Evolutionary conservation across 2,888 invertebrate genomes (phyloP).

Genomic region (Clivina fossor): DNA sequence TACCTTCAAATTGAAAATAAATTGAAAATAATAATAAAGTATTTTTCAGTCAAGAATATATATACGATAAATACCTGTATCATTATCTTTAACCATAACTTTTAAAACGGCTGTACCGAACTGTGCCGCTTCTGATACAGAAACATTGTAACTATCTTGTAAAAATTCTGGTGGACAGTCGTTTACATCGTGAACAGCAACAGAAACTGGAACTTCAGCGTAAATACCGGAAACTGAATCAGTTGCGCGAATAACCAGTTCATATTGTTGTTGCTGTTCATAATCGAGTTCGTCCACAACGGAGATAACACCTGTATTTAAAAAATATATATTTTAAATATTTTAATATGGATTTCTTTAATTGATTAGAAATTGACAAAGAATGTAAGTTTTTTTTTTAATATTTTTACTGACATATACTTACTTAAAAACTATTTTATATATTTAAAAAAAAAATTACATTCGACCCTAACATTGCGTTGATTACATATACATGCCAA

Average conservation of each 20-base stretch:
- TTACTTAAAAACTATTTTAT: too few species aligned
- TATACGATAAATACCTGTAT: slow-evolving; percentile 61
- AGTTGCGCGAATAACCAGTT: slow-evolving; percentile 82
- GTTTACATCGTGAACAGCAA: slow-evolving; percentile 83
- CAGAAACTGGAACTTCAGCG: slow-evolving; percentile 81
- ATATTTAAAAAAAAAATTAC: too few species aligned
- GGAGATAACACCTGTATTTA: slow-evolving; percentile 87
- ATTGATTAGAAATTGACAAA: too few species aligned
- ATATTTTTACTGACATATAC: too few species aligned
- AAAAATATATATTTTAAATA: too few species aligned
- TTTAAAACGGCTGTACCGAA: slow-evolving; percentile 72
- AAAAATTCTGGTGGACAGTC: slow-evolving; percentile 87
- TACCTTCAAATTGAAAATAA: slow-evolving; percentile 50
- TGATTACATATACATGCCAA: too few species aligned
- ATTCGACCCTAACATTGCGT: too few species aligned
- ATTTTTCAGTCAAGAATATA: slow-evolving; percentile 22
- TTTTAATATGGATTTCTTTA: too few species aligned
- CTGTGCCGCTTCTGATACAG: slow-evolving; percentile 79
- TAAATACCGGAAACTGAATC: slow-evolving; percentile 87
- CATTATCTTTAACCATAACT: slow-evolving; percentile 75
- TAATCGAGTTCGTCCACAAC: slow-evolving; percentile 87
- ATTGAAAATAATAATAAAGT: background rate
- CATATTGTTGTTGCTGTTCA: slow-evolving; percentile 76
- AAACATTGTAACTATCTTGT: slow-evolving; percentile 75
- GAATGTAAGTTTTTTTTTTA: too few species aligned